These are phyloP conservation scores for Aculops lycopersici DNA, from an alignment of 1,140 invertebrate species.

Conservation along the genomic window DNA sequence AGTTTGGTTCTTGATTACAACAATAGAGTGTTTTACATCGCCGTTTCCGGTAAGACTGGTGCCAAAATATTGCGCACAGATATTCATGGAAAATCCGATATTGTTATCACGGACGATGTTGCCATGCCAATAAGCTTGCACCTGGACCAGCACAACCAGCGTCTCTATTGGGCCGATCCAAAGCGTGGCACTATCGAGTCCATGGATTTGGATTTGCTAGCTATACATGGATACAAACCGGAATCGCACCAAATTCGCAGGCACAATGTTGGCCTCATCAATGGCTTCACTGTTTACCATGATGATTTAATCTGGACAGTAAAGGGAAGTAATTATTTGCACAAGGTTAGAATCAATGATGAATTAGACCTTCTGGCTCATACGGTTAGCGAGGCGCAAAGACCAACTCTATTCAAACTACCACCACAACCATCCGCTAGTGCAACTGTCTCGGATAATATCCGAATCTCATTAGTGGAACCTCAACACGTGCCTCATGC, in stretches of 20 bases:
- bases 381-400: no score
- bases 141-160: slow-evolving; percentile 3
- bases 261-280: neutral
- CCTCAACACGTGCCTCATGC: no score
- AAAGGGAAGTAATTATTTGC: no score
- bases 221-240: neutral
- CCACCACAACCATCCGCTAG: no score
- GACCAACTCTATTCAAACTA: no score
- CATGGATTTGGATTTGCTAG: slow-evolving; percentile 3
- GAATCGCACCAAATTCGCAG: neutral
- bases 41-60: slow-evolving; percentile 4
- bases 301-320: slow-evolving; percentile 18
- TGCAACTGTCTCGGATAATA: no score
- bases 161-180: slow-evolving; percentile 10
- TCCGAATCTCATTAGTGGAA: no score
- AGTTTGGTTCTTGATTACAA: slow-evolving; percentile 7
- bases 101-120: neutral
- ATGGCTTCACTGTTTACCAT: slow-evolving; percentile 15
- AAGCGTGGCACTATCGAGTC: slow-evolving; percentile 5
- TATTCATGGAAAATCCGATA: slow-evolving; percentile 9
- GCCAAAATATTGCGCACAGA: slow-evolving; percentile 6
- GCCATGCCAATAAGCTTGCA: slow-evolving; percentile 5
- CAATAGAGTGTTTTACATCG: slow-evolving; percentile 9
- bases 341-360: no score
- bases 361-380: no score